A percentile compares a stretch with the other conserved stretches of the same genome.
Conservation (phyloP, 2,113 vertebrate species). For the Gallinago media region DNA sequence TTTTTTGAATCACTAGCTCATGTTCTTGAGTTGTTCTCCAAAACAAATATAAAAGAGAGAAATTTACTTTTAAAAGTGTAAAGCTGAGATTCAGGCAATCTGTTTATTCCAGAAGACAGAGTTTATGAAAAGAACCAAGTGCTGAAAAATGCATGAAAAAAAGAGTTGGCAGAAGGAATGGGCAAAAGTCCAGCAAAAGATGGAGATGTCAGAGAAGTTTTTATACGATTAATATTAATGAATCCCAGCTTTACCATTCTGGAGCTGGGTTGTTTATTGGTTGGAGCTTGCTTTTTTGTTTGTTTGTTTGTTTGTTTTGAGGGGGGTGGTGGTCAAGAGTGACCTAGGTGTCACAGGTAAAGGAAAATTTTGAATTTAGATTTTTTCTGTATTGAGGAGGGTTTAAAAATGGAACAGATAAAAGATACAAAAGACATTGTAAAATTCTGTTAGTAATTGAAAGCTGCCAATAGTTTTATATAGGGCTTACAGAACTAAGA, state of each 20-base stretch:
- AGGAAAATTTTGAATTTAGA: neutral
- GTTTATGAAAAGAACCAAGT: neutral
- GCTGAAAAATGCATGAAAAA: neutral
- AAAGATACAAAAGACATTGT: neutral
- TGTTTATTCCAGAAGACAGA: neutral
- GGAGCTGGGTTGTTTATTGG: neutral
- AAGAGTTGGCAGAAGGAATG: neutral
- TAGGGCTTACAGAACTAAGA: neutral
- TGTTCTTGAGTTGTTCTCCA: neutral
- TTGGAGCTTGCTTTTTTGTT: neutral
- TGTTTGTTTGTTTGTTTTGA: too few relatives aligned
- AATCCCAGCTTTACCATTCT: neutral
- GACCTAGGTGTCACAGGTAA: neutral
- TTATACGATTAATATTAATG: neutral
- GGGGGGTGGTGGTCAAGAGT: rapidly evolving
- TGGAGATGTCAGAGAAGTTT: neutral
- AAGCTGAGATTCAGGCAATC: neutral
- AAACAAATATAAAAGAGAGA: neutral
- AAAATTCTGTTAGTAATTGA: neutral
- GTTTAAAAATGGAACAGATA: neutral
- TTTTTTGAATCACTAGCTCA: neutral
- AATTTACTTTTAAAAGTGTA: neutral
- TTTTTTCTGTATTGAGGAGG: neutral
- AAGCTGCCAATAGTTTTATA: neutral
- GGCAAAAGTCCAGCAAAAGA: neutral